Evolutionary conservation across 2,888 invertebrate genomes (phyloP).

Genomic region (Cephalotes varians): DNA sequence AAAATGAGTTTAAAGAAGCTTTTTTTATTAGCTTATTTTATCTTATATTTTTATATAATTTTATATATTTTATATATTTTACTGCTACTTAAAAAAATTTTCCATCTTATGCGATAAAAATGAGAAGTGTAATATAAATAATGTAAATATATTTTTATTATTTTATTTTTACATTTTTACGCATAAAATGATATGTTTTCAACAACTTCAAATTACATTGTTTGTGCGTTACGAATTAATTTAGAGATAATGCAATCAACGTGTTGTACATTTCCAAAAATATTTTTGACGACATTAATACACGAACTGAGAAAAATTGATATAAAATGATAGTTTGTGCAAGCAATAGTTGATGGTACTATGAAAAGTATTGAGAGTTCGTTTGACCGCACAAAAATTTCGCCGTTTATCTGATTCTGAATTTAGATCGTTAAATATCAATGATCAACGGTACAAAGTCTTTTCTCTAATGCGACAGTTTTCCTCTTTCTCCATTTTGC

Average conservation of each 20-base stretch:
- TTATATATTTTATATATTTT: no score
- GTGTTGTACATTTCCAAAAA: background rate
- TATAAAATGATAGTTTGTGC: background rate
- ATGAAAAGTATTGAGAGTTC: background rate
- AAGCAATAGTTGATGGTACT: background rate
- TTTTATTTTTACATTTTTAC: background rate
- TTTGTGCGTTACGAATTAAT: background rate
- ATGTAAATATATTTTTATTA: slow-evolving; percentile 14
- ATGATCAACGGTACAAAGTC: background rate
- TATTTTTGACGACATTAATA: background rate
- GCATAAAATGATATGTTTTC: background rate
- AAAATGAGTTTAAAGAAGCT: background rate
- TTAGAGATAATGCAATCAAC: background rate
- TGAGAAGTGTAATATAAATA: background rate
- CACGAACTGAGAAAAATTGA: background rate
- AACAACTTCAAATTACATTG: background rate
- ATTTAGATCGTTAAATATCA: slow-evolving; percentile 47
- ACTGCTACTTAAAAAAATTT: background rate
- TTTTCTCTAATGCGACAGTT: slow-evolving; percentile 6
- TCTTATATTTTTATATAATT: background rate
- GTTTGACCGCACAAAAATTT: background rate
- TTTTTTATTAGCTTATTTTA: background rate
- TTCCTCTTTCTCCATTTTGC: background rate
- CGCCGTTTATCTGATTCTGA: background rate
- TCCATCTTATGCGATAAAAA: background rate